Percentiles rank a stretch among this genome's conserved stretches.
phyloP scores from a whole-genome alignment of 2,797 vertebrate genomes.

The Falco columbarius region DNA sequence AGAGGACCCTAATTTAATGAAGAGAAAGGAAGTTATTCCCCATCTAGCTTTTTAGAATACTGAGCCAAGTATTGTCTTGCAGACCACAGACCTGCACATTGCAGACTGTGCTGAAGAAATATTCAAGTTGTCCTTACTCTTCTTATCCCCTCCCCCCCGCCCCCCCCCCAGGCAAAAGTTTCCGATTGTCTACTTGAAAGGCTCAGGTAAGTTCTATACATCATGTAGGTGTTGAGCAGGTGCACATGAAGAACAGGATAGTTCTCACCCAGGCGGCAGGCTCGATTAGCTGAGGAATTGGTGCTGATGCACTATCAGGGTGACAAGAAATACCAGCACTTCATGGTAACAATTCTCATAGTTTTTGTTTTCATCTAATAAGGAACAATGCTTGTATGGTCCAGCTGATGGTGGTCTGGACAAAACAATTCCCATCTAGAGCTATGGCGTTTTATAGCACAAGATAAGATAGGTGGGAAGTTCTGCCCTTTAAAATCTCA shows the following conservation, averaged over 20 bases:
- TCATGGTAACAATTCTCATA: not conserved
- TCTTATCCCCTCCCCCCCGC: not conserved
- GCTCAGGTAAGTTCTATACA: not conserved
- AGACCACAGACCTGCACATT: not conserved
- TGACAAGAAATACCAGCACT: not conserved
- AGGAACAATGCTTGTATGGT: not conserved
- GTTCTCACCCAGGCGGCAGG: not conserved
- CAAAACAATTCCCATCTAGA: not conserved
- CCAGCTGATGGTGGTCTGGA: not conserved
- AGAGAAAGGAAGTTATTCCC: not conserved
- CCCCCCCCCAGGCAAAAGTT: not conserved
- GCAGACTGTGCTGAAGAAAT: not conserved
- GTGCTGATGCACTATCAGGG: not conserved
- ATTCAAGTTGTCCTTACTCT: not conserved
- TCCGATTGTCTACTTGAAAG: not conserved
- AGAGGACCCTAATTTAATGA: not conserved
- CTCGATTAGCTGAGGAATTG: not conserved
- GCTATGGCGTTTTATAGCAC: not conserved
- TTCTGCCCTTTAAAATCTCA: not conserved
- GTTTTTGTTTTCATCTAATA: not conserved
- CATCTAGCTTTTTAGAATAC: not conserved
- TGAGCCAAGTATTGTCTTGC: not conserved
- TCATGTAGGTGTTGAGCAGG: not conserved
- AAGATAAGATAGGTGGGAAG: not conserved
- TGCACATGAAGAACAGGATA: not conserved